Evolutionary conservation across 2,113 vertebrate genomes (phyloP).

Genomic region (Cathartes aura): DNA sequence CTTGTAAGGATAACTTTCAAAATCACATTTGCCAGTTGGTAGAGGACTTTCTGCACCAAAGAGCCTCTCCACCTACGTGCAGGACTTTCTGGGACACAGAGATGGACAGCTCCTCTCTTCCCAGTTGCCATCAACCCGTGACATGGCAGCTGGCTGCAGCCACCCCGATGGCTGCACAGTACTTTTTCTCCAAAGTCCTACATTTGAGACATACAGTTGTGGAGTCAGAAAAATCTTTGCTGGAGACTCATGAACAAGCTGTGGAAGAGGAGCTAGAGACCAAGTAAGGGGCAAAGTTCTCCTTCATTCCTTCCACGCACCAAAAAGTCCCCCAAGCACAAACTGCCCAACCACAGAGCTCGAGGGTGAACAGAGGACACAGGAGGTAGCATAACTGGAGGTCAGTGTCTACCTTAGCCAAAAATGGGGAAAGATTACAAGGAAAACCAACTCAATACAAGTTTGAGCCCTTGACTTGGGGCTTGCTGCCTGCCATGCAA

Average conservation of each 20-base stretch:
- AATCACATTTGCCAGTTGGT: neutral
- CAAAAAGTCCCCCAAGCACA: neutral
- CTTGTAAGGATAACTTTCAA: neutral
- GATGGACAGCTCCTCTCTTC: neutral
- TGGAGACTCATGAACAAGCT: neutral
- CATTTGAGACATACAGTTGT: neutral
- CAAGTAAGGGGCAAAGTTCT: neutral
- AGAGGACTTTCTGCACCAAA: neutral
- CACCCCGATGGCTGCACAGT: neutral
- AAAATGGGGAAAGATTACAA: neutral
- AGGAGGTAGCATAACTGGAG: neutral
- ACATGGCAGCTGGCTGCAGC: neutral
- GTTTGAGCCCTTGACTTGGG: neutral
- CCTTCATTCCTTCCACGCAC: neutral
- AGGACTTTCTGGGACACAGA: neutral
- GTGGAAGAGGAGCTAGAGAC: neutral
- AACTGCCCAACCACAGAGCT: neutral
- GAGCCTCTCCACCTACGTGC: neutral
- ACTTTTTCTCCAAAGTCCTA: neutral
- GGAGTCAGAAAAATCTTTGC: neutral
- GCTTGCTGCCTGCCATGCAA: neutral
- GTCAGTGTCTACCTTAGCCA: neutral
- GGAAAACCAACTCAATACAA: neutral
- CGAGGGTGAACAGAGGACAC: neutral
- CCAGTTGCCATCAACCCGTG: neutral